Conservation (phyloP, 2,888 invertebrate species). For the Camptogramma bilineatum region DNA sequence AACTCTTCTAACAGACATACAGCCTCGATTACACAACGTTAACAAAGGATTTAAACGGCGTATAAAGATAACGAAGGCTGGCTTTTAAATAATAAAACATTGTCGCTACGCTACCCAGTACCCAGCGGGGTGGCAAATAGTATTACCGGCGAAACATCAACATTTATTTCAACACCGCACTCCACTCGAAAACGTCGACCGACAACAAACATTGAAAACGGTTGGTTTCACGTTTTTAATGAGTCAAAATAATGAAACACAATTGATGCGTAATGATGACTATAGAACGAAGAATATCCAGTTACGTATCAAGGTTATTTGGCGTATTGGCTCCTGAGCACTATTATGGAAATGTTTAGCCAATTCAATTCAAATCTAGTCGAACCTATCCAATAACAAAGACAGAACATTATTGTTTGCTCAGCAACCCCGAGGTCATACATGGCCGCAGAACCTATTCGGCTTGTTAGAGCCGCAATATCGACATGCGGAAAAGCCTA, state of each 20-base stretch:
- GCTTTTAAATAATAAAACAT: conserved; percentile 41
- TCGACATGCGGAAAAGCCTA: conserved; percentile 27
- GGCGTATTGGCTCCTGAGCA: conserved; percentile 16
- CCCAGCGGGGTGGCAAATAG: conserved; percentile 26
- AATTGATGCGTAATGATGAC: conserved; percentile 23
- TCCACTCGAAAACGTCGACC: conserved; percentile 19
- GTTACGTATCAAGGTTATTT: conserved; percentile 19
- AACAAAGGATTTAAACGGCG: conserved; percentile 36
- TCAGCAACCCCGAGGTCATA: conserved; percentile 28
- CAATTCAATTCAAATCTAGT: conserved; percentile 27
- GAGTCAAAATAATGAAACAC: conserved; percentile 10
- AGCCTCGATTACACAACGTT: conserved; percentile 32
- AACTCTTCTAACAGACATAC: conserved; percentile 32
- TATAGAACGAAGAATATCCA: conserved; percentile 11
- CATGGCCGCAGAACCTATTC: conserved; percentile 30
- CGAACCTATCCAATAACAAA: conserved; percentile 32
- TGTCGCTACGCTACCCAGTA: conserved; percentile 22
- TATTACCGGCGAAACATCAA: conserved; percentile 24
- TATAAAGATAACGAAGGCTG: conserved; percentile 41
- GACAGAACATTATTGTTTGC: conserved; percentile 28
- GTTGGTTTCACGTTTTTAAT: conserved; percentile 11
- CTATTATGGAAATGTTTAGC: conserved; percentile 20
- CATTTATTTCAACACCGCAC: conserved; percentile 28
- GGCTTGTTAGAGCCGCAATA: conserved; percentile 29
- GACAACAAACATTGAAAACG: conserved; percentile 19